Percentiles rank a stretch among this genome's conserved stretches.
Conservation (phyloP, 53 echinoderm and acorn worm species). For the Mesocentrotus franciscanus region DNA sequence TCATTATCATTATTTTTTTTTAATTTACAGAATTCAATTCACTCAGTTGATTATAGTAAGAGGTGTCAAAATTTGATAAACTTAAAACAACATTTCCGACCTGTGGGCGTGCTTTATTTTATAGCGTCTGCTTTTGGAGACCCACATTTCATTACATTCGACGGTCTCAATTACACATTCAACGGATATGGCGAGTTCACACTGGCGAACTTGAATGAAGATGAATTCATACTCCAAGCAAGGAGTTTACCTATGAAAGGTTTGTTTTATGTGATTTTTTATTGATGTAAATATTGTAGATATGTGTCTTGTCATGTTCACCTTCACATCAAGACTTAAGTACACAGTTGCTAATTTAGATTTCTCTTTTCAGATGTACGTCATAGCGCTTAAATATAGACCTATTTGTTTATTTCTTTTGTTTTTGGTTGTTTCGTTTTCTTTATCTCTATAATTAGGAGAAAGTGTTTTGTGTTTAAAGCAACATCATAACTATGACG, state of each 20-base stretch:
- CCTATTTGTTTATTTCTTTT: no score
- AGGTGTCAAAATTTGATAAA: background rate
- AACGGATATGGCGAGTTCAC: conserved; percentile 83
- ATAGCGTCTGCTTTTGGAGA: conserved; percentile 81
- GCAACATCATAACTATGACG: no score
- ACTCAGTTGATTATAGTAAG: background rate
- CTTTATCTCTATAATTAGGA: no score
- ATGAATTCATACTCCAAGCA: conserved; percentile 69
- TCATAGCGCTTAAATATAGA: no score
- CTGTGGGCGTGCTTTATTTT: background rate
- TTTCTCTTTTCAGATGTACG: no score
- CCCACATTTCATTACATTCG: conserved; percentile 82
- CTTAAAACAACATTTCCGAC: no score
- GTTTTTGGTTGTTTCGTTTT: no score
- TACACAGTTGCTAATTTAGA: no score
- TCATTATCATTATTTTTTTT: no score
- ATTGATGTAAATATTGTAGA: background rate
- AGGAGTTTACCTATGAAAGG: conserved; percentile 65
- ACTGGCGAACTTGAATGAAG: conserved; percentile 43
- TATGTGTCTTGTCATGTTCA: background rate
- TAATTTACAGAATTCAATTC: background rate
- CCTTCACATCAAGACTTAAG: background rate
- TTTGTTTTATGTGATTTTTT: background rate
- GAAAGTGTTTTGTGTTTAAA: no score
- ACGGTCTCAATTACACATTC: conserved; percentile 75